These are phyloP conservation scores for Poecilia velifera DNA, from an alignment of 2,797 vertebrate genomes.

Conservation along the genomic window DNA sequence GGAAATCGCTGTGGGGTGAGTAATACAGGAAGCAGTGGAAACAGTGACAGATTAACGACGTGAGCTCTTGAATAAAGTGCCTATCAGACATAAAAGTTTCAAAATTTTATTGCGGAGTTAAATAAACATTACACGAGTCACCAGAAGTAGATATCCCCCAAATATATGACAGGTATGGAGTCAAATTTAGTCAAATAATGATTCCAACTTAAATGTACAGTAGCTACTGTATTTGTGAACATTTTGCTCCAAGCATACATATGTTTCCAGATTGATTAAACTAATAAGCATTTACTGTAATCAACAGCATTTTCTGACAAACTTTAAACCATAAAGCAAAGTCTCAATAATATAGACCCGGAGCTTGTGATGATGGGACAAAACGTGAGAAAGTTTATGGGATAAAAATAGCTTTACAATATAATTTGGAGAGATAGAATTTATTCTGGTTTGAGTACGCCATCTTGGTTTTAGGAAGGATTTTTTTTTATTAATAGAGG, in stretches of 20 bases:
- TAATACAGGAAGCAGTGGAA: background rate
- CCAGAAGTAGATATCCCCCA: background rate
- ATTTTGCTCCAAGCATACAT: too few relatives aligned
- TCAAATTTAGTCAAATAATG: background rate
- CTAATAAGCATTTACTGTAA: background rate
- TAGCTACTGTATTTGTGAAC: background rate
- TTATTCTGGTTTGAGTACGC: background rate
- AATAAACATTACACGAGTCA: background rate
- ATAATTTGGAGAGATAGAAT: background rate
- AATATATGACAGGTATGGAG: background rate
- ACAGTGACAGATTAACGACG: constrained; percentile 2
- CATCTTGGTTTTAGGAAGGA: background rate
- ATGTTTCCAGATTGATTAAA: background rate
- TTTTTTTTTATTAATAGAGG: background rate
- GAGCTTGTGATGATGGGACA: background rate
- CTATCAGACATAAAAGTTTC: background rate
- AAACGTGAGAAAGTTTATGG: background rate
- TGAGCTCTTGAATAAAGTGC: background rate
- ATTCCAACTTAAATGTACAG: background rate
- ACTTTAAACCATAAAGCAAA: background rate
- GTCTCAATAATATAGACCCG: background rate
- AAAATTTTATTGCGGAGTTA: background rate
- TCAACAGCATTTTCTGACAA: background rate
- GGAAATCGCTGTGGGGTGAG: constrained; percentile 88
- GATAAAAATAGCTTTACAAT: background rate